Percentiles rank a stretch among this genome's conserved stretches.
These are phyloP conservation scores for Tragopan temminckii DNA, from an alignment of 2,797 vertebrate species.

Conservation along the genomic window DNA sequence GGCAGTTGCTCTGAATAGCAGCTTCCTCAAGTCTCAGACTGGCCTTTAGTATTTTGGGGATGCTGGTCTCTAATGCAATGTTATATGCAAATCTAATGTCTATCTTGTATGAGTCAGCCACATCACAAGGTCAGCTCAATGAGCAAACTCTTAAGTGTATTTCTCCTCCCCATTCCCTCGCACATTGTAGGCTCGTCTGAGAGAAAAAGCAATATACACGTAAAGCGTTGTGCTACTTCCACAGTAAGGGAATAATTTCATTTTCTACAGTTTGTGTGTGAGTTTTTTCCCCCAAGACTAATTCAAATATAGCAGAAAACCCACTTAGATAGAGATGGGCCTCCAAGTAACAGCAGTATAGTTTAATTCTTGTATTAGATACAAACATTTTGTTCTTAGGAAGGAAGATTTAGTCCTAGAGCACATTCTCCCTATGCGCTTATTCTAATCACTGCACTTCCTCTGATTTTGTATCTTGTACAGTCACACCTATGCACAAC, in stretches of 20 bases:
- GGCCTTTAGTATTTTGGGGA: neutral
- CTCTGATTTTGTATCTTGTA: neutral
- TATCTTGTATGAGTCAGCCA: neutral
- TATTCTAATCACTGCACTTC: neutral
- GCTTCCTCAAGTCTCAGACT: neutral
- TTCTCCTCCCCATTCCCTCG: neutral
- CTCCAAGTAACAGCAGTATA: neutral
- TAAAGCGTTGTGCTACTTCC: neutral
- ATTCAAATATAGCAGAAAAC: neutral
- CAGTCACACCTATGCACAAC: neutral
- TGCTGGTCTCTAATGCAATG: neutral
- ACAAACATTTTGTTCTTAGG: neutral
- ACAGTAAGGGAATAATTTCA: neutral
- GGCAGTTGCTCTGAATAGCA: neutral
- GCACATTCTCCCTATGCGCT: neutral
- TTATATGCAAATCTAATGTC: neutral
- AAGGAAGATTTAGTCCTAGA: neutral
- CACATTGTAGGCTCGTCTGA: slow-evolving; percentile 3
- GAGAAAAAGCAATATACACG: neutral
- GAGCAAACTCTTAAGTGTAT: neutral
- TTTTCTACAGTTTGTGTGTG: neutral
- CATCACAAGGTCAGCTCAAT: neutral
- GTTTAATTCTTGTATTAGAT: neutral
- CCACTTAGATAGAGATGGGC: neutral
- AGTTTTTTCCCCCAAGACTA: neutral